A percentile compares a stretch with the other conserved stretches of the same genome.
Evolutionary conservation across 2,888 invertebrate genomes (phyloP).

Genomic region (Epinotia ramella): DNA sequence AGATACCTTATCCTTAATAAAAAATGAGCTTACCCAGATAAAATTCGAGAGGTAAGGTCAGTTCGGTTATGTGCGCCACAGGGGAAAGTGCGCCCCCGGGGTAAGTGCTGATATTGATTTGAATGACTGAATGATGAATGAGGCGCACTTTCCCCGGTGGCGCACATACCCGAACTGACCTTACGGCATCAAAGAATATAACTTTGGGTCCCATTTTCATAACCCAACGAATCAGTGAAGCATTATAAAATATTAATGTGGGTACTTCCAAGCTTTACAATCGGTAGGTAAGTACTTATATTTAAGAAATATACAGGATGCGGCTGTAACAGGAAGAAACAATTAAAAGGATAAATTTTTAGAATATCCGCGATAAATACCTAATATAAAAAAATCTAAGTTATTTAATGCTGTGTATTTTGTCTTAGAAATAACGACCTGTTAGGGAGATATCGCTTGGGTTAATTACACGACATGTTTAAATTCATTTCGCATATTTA

Average conservation of each 20-base stretch:
- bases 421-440: too few species aligned
- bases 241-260: neutral
- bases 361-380: neutral
- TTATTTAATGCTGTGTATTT: too few species aligned
- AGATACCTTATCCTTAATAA: conserved; percentile 2
- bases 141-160: too few species aligned
- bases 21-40: neutral
- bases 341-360: neutral
- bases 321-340: neutral
- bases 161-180: too few species aligned
- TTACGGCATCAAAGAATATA: neutral
- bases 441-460: too few species aligned
- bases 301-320: neutral
- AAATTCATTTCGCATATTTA: neutral
- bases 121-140: too few species aligned
- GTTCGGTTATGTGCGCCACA: too few species aligned
- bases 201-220: conserved; percentile 2
- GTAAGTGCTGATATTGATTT: too few species aligned
- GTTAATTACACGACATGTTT: too few species aligned
- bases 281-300: neutral
- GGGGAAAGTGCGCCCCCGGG: too few species aligned
- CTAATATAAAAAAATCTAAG: neutral
- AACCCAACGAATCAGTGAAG: neutral
- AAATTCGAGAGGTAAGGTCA: neutral
- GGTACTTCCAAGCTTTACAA: neutral